phyloP scores from a whole-genome alignment of 2,888 invertebrate species.

The Leptopilina syphax region DNA sequence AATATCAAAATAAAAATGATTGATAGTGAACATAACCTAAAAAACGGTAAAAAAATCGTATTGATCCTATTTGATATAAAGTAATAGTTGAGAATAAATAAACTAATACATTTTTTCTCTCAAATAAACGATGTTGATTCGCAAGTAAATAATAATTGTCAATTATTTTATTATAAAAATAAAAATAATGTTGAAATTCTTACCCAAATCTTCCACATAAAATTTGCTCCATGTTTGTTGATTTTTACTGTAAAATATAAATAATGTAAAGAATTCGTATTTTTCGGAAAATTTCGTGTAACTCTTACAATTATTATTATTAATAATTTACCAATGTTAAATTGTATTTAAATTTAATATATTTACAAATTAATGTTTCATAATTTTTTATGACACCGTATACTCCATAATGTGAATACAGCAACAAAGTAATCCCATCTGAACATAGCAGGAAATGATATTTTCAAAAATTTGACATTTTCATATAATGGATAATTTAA shows the following conservation, averaged over 20 bases:
- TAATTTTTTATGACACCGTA: conserved; percentile 9
- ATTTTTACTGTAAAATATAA: conserved; percentile 1
- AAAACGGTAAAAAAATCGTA: neutral
- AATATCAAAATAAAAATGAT: neutral
- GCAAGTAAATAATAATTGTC: neutral
- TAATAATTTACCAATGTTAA: conserved; percentile 6
- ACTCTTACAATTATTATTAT: neutral
- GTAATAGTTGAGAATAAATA: conserved; percentile 4
- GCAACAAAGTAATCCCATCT: neutral
- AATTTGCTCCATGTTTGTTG: conserved; percentile 71
- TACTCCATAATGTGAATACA: neutral
- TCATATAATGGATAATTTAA: no score
- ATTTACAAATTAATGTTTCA: conserved; percentile 15
- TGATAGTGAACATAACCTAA: conserved; percentile 11
- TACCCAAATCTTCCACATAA: conserved; percentile 73
- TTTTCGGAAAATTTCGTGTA: neutral
- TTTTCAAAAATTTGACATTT: no score
- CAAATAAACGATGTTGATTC: conserved; percentile 13
- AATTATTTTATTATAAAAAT: neutral
- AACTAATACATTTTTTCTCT: neutral
- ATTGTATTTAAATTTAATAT: conserved; percentile 3
- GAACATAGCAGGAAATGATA: no score
- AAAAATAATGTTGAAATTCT: conserved; percentile 51
- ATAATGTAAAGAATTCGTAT: neutral
- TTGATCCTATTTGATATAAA: neutral